Evolutionary conservation across 2,113 vertebrate species (phyloP).

Genomic region (Circaetus gallicus): DNA sequence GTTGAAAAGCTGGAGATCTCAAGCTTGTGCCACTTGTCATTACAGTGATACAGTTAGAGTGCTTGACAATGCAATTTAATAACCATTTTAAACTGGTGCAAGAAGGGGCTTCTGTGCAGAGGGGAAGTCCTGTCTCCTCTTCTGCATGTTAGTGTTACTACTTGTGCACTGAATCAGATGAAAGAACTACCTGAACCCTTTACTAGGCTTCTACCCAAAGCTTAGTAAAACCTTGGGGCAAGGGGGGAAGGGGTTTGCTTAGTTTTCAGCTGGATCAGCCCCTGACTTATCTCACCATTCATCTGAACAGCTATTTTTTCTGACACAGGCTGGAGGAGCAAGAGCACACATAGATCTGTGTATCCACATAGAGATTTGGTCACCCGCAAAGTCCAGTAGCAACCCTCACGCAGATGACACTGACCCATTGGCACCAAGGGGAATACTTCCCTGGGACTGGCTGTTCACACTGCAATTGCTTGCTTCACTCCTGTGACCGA

Average conservation of each 20-base stretch:
- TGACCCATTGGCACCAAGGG: background rate
- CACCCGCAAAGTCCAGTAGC: background rate
- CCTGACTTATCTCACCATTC: background rate
- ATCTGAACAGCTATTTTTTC: background rate
- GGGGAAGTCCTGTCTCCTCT: background rate
- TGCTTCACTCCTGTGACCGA: background rate
- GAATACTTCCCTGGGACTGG: accelerated
- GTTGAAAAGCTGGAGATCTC: background rate
- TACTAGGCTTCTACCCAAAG: background rate
- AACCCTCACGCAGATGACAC: background rate
- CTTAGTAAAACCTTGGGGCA: background rate
- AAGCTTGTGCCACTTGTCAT: background rate
- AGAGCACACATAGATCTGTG: background rate
- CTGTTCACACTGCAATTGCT: background rate
- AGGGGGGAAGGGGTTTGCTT: background rate
- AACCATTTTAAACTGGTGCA: background rate
- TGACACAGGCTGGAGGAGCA: background rate
- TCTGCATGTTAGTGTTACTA: background rate
- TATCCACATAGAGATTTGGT: background rate
- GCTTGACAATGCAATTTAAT: background rate
- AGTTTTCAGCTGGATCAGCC: background rate
- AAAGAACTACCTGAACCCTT: background rate
- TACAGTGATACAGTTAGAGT: background rate
- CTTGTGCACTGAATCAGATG: background rate
- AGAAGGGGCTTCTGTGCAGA: background rate